Conservation (phyloP, 2,888 invertebrate genomes). For the Archips xylosteana region DNA sequence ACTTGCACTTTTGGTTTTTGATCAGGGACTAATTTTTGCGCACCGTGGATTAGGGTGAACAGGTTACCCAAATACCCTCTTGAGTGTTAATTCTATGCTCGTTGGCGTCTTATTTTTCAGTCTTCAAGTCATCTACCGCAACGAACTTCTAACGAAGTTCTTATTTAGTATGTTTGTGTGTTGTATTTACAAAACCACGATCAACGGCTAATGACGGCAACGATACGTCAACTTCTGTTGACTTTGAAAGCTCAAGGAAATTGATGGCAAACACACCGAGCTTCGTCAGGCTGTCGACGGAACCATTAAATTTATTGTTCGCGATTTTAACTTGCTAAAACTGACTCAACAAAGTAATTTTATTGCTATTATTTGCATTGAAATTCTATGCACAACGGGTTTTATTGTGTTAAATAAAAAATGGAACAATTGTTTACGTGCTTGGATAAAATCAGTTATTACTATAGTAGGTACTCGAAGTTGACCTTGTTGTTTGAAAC, state of each 20-base stretch:
- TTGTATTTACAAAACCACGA: not conserved
- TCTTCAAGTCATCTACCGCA: not conserved
- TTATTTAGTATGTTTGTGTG: not conserved
- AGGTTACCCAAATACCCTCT: no score
- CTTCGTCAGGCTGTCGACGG: not conserved
- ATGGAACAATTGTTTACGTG: constrained; percentile 29
- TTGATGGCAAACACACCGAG: constrained; percentile 27
- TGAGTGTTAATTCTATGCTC: no score
- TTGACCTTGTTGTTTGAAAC: constrained; percentile 14
- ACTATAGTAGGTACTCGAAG: no score
- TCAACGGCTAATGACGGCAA: constrained; percentile 16
- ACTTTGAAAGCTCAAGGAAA: constrained; percentile 17
- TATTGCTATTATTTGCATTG: constrained; percentile 20
- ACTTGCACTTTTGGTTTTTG: no score
- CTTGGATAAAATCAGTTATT: constrained; percentile 32
- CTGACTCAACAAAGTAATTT: not conserved
- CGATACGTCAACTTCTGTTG: constrained; percentile 20
- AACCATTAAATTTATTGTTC: constrained; percentile 5
- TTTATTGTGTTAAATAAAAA: constrained; percentile 36
- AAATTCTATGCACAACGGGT: constrained; percentile 9
- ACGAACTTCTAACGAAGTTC: not conserved
- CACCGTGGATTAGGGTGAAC: no score
- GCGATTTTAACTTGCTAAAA: not conserved
- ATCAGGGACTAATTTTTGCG: no score
- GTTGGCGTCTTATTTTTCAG: no score